A percentile compares a stretch with the other conserved stretches of the same genome.
These are phyloP conservation scores for Cochlearius cochlearius DNA, from an alignment of 2,113 vertebrate species.

Conservation along the genomic window DNA sequence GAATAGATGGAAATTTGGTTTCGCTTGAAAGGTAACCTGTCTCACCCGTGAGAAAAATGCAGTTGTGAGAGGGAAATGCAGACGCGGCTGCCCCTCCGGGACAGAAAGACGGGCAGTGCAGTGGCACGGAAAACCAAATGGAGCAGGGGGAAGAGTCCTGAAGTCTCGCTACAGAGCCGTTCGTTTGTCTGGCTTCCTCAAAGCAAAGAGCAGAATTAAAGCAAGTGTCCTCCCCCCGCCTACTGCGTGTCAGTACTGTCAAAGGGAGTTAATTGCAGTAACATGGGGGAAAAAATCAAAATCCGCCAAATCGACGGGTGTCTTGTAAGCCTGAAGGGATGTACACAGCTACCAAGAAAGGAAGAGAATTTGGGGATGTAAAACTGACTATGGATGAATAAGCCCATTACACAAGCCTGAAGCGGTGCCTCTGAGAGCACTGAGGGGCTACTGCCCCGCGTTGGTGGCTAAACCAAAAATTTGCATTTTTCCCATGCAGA, in stretches of 20 bases:
- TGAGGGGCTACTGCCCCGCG: accelerated
- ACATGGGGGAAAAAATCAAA: accelerated
- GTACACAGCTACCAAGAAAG: not conserved
- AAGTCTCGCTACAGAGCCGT: not conserved
- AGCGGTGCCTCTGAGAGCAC: not conserved
- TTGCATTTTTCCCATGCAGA: not conserved
- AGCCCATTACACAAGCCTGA: not conserved
- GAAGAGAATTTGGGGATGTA: not conserved
- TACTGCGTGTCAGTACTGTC: not conserved
- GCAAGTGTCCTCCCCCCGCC: not conserved
- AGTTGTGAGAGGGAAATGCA: not conserved
- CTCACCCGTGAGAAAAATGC: not conserved
- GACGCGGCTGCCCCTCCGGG: not conserved
- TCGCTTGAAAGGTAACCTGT: not conserved
- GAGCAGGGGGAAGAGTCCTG: not conserved
- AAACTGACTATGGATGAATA: not conserved
- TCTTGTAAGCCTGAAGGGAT: not conserved
- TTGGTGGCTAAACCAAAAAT: not conserved
- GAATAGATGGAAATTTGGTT: not conserved
- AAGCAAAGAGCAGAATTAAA: not conserved
- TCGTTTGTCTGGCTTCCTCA: not conserved
- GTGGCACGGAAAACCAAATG: not conserved
- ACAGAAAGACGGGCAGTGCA: not conserved
- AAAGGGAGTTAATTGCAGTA: not conserved
- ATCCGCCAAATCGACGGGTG: not conserved